Evolutionary conservation across 92 coral and sea anemone genomes (phyloP).

Genomic region (Desmophyllum pertusum): DNA sequence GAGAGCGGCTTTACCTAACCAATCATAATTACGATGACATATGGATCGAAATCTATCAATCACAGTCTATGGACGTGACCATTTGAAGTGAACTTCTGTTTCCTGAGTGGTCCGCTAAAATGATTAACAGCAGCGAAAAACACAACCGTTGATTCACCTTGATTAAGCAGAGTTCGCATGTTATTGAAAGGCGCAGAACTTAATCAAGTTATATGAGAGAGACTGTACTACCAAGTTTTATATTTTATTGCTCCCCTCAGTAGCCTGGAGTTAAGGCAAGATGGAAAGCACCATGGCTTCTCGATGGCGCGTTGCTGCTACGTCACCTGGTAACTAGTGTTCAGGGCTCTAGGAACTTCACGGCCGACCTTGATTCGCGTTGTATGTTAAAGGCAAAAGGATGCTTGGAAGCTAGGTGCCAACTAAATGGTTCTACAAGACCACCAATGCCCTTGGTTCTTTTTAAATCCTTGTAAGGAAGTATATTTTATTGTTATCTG

Average conservation of each 20-base stretch:
- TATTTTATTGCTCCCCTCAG: background rate
- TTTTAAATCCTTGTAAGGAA: constrained; percentile 35
- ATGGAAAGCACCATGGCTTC: constrained; percentile 1
- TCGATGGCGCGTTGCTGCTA: background rate
- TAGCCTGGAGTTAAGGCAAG: background rate
- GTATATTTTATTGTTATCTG: no score
- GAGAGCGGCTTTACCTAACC: no score
- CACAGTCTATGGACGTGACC: no score
- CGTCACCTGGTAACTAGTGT: background rate
- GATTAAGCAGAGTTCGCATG: no score
- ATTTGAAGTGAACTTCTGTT: no score
- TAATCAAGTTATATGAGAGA: background rate
- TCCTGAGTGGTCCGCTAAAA: no score
- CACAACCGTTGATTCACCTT: no score
- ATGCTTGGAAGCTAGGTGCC: constrained; percentile 23
- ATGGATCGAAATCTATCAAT: no score
- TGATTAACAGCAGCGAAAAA: no score
- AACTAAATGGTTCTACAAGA: constrained; percentile 23
- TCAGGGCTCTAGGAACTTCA: constrained; percentile 1
- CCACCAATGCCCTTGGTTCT: constrained; percentile 18
- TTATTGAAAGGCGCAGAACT: no score
- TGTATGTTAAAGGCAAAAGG: constrained; percentile 5
- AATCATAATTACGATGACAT: no score
- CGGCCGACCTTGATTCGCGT: background rate
- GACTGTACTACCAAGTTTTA: no score